Percentiles rank a stretch among this genome's conserved stretches.
Evolutionary conservation across 2,888 invertebrate genomes (phyloP).

Genomic region (Zonitis immaculata): DNA sequence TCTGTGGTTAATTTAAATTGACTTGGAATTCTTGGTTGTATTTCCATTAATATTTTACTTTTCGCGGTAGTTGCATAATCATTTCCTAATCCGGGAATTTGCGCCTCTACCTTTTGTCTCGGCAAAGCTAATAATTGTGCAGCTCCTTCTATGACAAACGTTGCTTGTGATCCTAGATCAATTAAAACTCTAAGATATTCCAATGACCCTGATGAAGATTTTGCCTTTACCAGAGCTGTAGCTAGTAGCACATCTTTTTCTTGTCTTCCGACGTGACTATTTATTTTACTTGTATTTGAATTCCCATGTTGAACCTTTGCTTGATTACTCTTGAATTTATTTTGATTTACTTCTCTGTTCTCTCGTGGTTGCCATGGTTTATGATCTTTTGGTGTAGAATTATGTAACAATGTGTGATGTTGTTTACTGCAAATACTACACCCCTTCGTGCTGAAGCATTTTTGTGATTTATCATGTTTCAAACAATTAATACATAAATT

Average conservation of each 20-base stretch:
- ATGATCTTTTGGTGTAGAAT: no score
- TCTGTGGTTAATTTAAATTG: background rate
- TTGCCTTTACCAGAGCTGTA: constrained; percentile 5
- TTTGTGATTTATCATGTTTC: no score
- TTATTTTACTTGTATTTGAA: background rate
- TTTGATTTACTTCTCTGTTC: background rate
- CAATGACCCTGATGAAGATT: background rate
- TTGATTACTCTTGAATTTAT: background rate
- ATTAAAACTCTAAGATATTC: constrained; percentile 3
- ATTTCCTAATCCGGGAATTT: background rate
- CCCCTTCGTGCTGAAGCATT: no score
- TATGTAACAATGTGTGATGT: no score
- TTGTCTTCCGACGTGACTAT: background rate
- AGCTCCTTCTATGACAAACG: constrained; percentile 13
- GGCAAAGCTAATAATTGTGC: constrained; percentile 8
- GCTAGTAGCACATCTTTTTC: background rate
- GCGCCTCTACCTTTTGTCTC: background rate
- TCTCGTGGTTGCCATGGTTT: background rate
- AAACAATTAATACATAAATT: no score
- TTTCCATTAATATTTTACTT: background rate
- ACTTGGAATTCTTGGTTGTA: background rate
- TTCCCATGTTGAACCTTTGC: background rate
- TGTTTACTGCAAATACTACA: no score
- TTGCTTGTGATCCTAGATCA: constrained; percentile 13
- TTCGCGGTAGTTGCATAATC: background rate